Evolutionary conservation across 2,113 vertebrate species (phyloP).

Genomic region (Lepus timidus): DNA sequence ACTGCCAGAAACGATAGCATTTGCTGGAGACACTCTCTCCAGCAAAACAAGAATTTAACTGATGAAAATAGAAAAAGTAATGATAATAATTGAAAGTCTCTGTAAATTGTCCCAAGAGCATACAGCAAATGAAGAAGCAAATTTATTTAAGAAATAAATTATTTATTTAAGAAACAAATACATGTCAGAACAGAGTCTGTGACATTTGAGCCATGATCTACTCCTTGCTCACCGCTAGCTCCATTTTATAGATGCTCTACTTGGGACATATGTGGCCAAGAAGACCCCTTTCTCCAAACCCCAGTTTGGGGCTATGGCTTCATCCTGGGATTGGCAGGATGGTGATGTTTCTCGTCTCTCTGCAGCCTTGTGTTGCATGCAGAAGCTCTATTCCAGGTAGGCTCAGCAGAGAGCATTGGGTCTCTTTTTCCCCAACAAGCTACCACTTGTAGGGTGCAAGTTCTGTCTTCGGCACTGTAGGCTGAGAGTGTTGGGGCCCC

Average conservation of each 20-base stretch:
- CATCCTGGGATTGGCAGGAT: background rate
- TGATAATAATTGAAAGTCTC: background rate
- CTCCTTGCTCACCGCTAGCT: background rate
- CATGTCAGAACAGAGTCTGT: background rate
- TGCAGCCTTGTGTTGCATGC: background rate
- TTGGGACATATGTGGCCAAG: background rate
- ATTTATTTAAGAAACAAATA: background rate
- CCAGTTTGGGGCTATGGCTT: background rate
- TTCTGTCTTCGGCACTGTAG: background rate
- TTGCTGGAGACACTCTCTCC: background rate
- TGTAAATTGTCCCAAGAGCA: background rate
- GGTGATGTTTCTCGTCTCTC: background rate
- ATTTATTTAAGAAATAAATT: background rate
- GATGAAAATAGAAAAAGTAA: background rate
- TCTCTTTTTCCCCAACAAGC: background rate
- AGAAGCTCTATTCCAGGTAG: background rate
- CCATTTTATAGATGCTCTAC: background rate
- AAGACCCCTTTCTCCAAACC: background rate
- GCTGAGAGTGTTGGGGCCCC: background rate
- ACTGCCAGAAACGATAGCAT: background rate
- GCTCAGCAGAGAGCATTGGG: background rate
- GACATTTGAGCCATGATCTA: background rate
- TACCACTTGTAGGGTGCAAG: background rate
- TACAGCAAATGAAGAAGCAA: background rate
- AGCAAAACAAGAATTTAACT: background rate